Conservation (phyloP, 2,113 vertebrate genomes). For the Otolemur garnettii region DNA sequence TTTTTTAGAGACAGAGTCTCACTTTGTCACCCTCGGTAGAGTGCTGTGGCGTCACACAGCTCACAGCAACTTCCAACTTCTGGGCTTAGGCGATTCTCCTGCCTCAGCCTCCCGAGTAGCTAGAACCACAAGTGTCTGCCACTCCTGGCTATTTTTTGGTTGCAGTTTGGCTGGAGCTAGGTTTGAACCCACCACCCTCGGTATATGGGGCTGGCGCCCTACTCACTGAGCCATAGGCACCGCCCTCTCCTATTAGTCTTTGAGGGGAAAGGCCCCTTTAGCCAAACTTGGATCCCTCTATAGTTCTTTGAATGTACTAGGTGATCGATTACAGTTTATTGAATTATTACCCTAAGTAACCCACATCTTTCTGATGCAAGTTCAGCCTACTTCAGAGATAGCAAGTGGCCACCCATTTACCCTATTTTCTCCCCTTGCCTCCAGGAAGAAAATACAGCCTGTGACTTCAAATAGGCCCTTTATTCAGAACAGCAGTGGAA, state of each 20-base stretch:
- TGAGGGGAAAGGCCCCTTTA: neutral
- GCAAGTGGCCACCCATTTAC: neutral
- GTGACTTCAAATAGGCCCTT: constrained; percentile 61
- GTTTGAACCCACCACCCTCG: no score
- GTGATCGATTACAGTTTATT: neutral
- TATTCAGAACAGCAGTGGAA: constrained; percentile 69
- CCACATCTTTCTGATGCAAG: neutral
- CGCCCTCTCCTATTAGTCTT: neutral
- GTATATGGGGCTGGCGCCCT: no score
- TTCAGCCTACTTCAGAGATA: neutral
- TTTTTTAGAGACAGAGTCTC: no score
- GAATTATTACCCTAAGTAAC: neutral
- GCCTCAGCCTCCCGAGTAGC: no score
- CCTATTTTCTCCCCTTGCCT: neutral
- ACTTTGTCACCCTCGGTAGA: no score
- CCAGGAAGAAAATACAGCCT: constrained; percentile 26
- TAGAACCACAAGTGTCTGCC: no score
- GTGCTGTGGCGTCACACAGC: no score
- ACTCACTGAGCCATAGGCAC: no score
- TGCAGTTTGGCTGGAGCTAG: no score
- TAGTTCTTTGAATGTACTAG: constrained; percentile 7
- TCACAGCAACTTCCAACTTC: no score
- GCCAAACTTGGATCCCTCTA: neutral
- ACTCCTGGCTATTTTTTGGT: no score
- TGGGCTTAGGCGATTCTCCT: no score